Conservation (phyloP, 2,797 vertebrate genomes). For the Neosilurus mollespiculum region DNA sequence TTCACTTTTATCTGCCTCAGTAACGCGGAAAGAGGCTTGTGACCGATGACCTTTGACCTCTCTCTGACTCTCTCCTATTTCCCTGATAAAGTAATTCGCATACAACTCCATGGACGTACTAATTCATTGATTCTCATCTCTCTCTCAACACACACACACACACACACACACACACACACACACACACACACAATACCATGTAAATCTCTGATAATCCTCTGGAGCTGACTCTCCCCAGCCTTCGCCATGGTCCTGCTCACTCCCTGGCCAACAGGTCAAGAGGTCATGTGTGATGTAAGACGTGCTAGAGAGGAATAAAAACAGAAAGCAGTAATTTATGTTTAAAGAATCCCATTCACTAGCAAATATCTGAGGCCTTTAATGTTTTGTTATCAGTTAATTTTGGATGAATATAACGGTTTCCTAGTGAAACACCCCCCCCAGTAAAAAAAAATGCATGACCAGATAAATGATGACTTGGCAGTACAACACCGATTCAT, state of each 20-base stretch:
- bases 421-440: no score
- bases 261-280: slow-evolving; percentile 67
- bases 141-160: slow-evolving; percentile 23
- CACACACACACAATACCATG: slow-evolving; percentile 76
- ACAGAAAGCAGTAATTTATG: background rate
- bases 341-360: background rate
- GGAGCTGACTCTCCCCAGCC: slow-evolving; percentile 85
- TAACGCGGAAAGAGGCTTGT: slow-evolving; percentile 63
- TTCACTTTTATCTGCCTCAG: slow-evolving; percentile 65
- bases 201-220: slow-evolving; percentile 92
- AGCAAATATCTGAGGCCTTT: no score
- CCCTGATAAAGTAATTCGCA: slow-evolving; percentile 25
- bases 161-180: slow-evolving; percentile 51
- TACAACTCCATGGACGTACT: slow-evolving; percentile 29
- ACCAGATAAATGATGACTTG: no score
- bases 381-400: no score
- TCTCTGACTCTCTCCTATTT: background rate
- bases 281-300: slow-evolving; percentile 70
- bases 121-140: background rate
- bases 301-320: slow-evolving; percentile 58
- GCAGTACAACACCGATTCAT: no score
- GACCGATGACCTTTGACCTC: slow-evolving; percentile 58
- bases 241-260: slow-evolving; percentile 77
- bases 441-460: no score
- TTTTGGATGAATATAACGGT: no score